Conservation (phyloP, 2,797 vertebrate species). For the Sebastes cheni region DNA sequence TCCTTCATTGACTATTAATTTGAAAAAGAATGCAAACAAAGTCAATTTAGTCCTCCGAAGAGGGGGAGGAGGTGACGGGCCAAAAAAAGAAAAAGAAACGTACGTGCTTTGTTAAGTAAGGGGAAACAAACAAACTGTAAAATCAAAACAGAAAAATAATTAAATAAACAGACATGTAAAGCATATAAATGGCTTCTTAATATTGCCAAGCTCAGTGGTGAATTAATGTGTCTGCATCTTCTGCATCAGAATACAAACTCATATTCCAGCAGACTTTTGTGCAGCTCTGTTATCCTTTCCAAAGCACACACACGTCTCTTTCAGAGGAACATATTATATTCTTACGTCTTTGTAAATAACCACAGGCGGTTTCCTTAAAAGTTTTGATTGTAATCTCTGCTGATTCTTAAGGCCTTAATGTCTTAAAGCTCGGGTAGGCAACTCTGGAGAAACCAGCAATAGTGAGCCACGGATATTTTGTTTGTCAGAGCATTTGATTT, state of each 20-base stretch:
- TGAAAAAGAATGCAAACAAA: too few relatives aligned
- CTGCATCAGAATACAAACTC: neutral
- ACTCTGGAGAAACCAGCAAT: neutral
- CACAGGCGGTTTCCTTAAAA: neutral
- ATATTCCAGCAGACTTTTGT: neutral
- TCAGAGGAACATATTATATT: neutral
- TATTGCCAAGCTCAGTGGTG: neutral
- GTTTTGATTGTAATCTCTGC: constrained; percentile 19
- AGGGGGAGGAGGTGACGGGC: too few relatives aligned
- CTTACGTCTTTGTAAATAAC: neutral
- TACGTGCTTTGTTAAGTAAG: neutral
- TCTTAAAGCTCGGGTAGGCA: neutral
- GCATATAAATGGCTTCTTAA: neutral
- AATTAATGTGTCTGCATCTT: neutral
- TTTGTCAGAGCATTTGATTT: neutral
- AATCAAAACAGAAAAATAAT: neutral
- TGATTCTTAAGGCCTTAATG: neutral
- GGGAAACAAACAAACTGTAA: neutral
- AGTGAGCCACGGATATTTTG: neutral
- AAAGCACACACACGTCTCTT: neutral
- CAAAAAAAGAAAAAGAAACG: neutral
- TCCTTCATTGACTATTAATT: too few relatives aligned
- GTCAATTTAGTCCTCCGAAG: too few relatives aligned
- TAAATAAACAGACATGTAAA: neutral
- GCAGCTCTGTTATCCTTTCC: neutral